Conservation (phyloP, 2,888 invertebrate species). For the Lasiommata megera region DNA sequence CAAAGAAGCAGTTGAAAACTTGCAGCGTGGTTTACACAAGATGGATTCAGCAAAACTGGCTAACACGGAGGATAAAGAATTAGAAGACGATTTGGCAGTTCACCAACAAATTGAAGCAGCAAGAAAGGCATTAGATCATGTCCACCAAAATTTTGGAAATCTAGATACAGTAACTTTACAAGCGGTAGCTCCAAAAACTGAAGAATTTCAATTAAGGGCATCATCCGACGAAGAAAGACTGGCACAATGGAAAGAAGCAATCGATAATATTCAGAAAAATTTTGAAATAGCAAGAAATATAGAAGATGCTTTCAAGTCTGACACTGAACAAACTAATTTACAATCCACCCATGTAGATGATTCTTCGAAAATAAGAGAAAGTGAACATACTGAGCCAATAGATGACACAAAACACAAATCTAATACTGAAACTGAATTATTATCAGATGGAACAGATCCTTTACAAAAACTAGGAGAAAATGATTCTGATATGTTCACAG, state of each 20-base stretch:
- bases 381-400: conserved; percentile 11
- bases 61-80: conserved; percentile 17
- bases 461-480: conserved; percentile 11
- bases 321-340: conserved; percentile 26
- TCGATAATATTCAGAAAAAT: conserved; percentile 55
- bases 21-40: conserved; percentile 56
- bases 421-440: not conserved
- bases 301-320: conserved; percentile 56
- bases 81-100: conserved; percentile 48
- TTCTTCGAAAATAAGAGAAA: conserved; percentile 6
- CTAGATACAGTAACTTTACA: conserved; percentile 51
- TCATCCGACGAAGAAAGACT: conserved; percentile 51
- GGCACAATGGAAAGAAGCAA: conserved; percentile 63
- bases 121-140: conserved; percentile 56
- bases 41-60: conserved; percentile 39
- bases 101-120: conserved; percentile 62
- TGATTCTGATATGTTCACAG: conserved; percentile 30
- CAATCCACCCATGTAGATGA: not conserved
- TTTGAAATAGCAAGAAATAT: conserved; percentile 58
- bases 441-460: conserved; percentile 2
- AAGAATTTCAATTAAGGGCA: conserved; percentile 38
- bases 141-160: conserved; percentile 54
- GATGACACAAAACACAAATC: not conserved
- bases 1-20: conserved; percentile 64
- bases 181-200: conserved; percentile 40